These are phyloP conservation scores for Aythya fuligula DNA, from an alignment of 2,797 vertebrate species.

Conservation along the genomic window DNA sequence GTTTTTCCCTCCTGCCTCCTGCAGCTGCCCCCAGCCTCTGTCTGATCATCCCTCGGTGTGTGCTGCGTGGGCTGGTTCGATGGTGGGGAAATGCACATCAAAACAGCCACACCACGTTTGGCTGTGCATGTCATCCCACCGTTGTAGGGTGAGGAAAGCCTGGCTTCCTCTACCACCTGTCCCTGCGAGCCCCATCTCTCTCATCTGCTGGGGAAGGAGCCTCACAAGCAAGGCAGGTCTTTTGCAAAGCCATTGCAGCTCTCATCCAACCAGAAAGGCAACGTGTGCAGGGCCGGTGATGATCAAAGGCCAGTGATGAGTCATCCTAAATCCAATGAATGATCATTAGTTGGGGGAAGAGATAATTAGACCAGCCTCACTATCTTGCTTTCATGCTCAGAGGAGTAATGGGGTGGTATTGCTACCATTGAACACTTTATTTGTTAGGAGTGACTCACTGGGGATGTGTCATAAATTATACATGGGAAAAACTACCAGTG, in stretches of 20 bases:
- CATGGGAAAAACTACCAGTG: not conserved
- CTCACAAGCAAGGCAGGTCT: not conserved
- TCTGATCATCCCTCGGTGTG: not conserved
- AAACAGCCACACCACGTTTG: not conserved
- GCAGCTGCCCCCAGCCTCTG: rapidly evolving
- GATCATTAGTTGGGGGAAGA: not conserved
- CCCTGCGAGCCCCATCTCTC: not conserved
- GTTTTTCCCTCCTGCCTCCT: not conserved
- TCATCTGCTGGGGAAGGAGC: not conserved
- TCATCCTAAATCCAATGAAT: constrained; percentile 40
- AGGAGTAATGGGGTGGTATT: not conserved
- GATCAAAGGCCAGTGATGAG: constrained; percentile 52
- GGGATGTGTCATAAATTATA: not conserved
- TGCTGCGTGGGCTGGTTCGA: not conserved
- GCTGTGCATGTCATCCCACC: rapidly evolving
- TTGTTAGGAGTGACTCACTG: constrained; percentile 37
- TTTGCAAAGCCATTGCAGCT: not conserved
- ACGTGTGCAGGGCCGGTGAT: not conserved
- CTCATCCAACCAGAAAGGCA: not conserved
- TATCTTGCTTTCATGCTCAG: not conserved
- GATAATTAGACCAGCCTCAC: not conserved
- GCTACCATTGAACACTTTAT: constrained; percentile 25
- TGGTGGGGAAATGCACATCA: rapidly evolving
- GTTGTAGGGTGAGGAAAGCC: not conserved
- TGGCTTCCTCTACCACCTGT: not conserved